Percentiles rank a stretch among this genome's conserved stretches.
These are phyloP conservation scores for Lycophotia porphyrea DNA, from an alignment of 2,888 invertebrate genomes.

Conservation along the genomic window DNA sequence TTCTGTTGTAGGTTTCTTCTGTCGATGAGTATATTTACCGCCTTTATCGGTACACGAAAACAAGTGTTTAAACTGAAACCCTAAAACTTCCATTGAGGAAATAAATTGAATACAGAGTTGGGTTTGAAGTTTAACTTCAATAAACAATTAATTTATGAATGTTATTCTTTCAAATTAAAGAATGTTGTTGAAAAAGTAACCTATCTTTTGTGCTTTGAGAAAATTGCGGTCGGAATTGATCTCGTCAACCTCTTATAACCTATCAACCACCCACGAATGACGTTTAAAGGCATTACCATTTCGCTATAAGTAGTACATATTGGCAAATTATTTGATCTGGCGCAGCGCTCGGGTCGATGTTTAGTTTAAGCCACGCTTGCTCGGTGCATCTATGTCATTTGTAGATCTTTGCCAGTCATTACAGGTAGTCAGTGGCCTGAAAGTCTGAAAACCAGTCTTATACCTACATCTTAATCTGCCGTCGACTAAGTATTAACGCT, in stretches of 20 bases:
- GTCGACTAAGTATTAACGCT: too few relatives aligned
- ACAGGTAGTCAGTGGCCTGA: not conserved
- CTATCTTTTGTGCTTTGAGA: not conserved
- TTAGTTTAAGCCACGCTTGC: too few relatives aligned
- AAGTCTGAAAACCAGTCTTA: not conserved
- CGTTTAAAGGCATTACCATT: not conserved
- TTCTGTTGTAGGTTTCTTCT: conserved; percentile 6
- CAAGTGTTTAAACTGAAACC: conserved; percentile 39
- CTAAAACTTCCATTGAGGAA: conserved; percentile 20
- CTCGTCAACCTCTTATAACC: not conserved
- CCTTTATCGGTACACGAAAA: not conserved
- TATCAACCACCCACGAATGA: not conserved
- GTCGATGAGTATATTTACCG: not conserved
- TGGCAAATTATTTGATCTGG: not conserved
- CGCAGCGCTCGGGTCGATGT: not conserved
- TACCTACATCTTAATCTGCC: not conserved
- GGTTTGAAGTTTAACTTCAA: not conserved
- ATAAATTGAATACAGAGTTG: not conserved
- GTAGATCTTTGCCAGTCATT: not conserved
- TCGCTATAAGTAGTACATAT: not conserved
- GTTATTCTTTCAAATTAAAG: not conserved
- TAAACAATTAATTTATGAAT: not conserved
- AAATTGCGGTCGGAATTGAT: conserved; percentile 3
- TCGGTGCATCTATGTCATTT: not conserved
- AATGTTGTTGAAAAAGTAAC: not conserved